Evolutionary conservation across 92 coral and sea anemone species (phyloP).

Genomic region (Umimayanthus kanabou): DNA sequence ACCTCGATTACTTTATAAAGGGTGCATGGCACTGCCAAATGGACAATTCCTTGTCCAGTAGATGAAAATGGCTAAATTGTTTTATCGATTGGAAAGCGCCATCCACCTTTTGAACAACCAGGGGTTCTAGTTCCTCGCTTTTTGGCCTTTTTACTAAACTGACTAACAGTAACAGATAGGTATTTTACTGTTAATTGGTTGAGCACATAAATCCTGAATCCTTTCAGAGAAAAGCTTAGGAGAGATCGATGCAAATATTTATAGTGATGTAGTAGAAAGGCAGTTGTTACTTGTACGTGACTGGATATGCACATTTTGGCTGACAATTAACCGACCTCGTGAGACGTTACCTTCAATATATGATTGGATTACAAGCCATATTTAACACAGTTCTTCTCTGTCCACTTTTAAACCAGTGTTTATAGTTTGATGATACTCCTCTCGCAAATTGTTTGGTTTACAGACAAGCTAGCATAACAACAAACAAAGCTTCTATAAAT

Average conservation of each 20-base stretch:
- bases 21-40: no score
- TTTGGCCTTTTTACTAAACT: not conserved
- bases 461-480: not conserved
- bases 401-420: not conserved
- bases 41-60: no score
- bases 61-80: no score
- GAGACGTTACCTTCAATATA: not conserved
- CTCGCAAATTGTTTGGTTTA: no score
- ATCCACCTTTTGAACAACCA: no score
- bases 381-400: not conserved
- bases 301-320: not conserved
- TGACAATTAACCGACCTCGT: not conserved
- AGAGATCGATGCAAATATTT: not conserved
- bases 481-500: not conserved
- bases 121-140: not conserved
- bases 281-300: not conserved
- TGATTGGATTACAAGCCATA: not conserved
- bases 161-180: not conserved
- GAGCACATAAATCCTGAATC: not conserved
- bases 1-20: no score
- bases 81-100: no score
- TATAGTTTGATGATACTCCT: no score
- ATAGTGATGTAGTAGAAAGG: no score
- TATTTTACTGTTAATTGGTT: not conserved
- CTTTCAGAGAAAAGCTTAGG: not conserved